phyloP scores from a whole-genome alignment of 2,797 vertebrate genomes.

The Cyclura pinguis region DNA sequence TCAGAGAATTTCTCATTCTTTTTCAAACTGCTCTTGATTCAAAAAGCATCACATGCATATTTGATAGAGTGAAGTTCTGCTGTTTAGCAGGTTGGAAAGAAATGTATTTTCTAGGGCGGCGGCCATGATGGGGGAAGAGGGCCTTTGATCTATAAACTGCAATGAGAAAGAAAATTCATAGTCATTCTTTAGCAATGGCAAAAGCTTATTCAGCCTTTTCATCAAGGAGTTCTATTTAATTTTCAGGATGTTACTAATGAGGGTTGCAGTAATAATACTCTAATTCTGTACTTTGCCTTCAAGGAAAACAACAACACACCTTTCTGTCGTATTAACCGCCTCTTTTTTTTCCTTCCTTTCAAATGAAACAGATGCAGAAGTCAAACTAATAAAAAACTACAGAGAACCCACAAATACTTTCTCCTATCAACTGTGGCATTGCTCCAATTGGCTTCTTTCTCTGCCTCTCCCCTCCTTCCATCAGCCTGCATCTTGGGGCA shows the following conservation, averaged over 20 bases:
- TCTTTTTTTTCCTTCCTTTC: not conserved
- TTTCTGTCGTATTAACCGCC: slow-evolving; percentile 3
- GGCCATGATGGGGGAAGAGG: not conserved
- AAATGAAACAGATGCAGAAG: not conserved
- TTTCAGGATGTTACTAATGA: not conserved
- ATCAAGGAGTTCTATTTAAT: not conserved
- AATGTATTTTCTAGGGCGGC: not conserved
- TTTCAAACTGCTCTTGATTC: not conserved
- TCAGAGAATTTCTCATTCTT: not conserved
- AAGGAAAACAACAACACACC: not conserved
- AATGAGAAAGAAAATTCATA: accelerated
- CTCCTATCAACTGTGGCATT: too few relatives aligned
- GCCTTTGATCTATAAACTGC: not conserved
- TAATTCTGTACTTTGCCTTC: not conserved
- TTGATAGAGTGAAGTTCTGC: not conserved
- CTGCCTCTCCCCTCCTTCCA: too few relatives aligned
- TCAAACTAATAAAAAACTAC: not conserved
- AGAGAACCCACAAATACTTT: too few relatives aligned
- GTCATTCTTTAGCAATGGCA: not conserved
- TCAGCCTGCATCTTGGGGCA: too few relatives aligned
- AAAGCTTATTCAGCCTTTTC: not conserved
- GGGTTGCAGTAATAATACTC: not conserved
- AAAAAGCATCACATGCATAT: not conserved
- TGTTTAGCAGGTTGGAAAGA: slow-evolving; percentile 10
- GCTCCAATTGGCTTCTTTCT: too few relatives aligned